These are phyloP conservation scores for Onychostoma macrolepis DNA, from an alignment of 2,113 vertebrate species.

Conservation along the genomic window DNA sequence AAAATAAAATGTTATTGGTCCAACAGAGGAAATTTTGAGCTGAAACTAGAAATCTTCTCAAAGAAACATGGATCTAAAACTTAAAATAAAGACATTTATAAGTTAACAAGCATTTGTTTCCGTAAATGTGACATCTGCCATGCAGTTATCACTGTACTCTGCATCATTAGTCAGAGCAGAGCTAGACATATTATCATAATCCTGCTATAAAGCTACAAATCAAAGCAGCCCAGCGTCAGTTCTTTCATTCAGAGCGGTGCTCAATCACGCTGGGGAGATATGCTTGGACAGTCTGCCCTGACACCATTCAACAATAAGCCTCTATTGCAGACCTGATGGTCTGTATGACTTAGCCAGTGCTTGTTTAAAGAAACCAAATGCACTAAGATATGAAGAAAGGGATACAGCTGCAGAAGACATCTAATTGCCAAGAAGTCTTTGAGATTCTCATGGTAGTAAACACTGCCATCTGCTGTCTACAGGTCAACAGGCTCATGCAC, in stretches of 20 bases:
- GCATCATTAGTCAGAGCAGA: constrained; percentile 6
- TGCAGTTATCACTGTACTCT: constrained; percentile 13
- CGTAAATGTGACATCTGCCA: constrained; percentile 2
- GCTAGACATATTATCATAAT: constrained; percentile 17
- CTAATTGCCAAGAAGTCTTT: not conserved
- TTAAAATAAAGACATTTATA: constrained; percentile 5
- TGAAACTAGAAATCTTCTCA: not conserved
- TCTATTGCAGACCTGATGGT: not conserved
- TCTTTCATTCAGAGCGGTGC: not conserved
- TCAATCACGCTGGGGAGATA: constrained; percentile 9
- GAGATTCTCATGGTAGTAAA: constrained; percentile 13
- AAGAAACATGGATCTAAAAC: not conserved
- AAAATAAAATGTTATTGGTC: not conserved
- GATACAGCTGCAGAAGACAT: not conserved
- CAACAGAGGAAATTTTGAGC: not conserved
- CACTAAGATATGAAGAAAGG: not conserved
- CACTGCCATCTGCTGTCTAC: constrained; percentile 44
- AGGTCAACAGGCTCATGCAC: not conserved
- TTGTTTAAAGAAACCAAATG: not conserved
- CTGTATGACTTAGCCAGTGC: not conserved
- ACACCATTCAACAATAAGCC: not conserved
- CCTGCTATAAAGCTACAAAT: constrained; percentile 15
- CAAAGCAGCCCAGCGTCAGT: not conserved
- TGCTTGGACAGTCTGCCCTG: not conserved
- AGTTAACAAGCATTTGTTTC: not conserved